These are phyloP conservation scores for Hoplostethus mediterraneus DNA, from an alignment of 2,797 vertebrate genomes.

Conservation along the genomic window DNA sequence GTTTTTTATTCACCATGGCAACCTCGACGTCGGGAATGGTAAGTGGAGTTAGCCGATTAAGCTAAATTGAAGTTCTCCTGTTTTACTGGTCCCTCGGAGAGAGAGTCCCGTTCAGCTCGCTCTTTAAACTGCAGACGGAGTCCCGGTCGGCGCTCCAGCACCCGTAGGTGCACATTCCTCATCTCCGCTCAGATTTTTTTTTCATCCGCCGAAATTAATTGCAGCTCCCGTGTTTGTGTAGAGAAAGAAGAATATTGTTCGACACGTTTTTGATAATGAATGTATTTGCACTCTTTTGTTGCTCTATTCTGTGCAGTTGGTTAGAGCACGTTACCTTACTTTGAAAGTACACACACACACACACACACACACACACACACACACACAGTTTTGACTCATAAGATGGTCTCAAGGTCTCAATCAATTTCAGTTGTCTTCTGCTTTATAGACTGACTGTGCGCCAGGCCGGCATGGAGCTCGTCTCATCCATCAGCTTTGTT, in stretches of 20 bases:
- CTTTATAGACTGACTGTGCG: slow-evolving; percentile 24
- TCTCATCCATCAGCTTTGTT: slow-evolving; percentile 60
- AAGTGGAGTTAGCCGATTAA: slow-evolving; percentile 72
- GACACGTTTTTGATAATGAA: neutral
- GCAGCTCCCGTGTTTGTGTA: slow-evolving; percentile 20
- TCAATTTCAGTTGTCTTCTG: slow-evolving; percentile 31
- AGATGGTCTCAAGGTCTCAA: slow-evolving; percentile 17
- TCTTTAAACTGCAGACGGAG: slow-evolving; percentile 47
- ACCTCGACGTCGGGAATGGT: slow-evolving; percentile 52
- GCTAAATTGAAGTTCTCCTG: slow-evolving; percentile 63
- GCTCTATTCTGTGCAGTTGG: neutral
- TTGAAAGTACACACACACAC: neutral
- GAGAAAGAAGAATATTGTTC: slow-evolving; percentile 5
- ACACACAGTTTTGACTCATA: slow-evolving; percentile 5
- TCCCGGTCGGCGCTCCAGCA: slow-evolving; percentile 28
- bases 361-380: neutral
- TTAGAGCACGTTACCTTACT: neutral
- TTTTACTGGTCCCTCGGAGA: slow-evolving; percentile 59
- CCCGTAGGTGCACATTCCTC: slow-evolving; percentile 16
- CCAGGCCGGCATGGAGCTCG: slow-evolving; percentile 35
- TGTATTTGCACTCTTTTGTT: neutral
- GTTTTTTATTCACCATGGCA: slow-evolving; percentile 72
- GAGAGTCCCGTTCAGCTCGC: slow-evolving; percentile 47
- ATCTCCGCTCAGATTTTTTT: slow-evolving; percentile 35
- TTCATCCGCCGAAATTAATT: slow-evolving; percentile 59